These are phyloP conservation scores for Automeris io DNA, from an alignment of 2,888 invertebrate species.

Conservation along the genomic window DNA sequence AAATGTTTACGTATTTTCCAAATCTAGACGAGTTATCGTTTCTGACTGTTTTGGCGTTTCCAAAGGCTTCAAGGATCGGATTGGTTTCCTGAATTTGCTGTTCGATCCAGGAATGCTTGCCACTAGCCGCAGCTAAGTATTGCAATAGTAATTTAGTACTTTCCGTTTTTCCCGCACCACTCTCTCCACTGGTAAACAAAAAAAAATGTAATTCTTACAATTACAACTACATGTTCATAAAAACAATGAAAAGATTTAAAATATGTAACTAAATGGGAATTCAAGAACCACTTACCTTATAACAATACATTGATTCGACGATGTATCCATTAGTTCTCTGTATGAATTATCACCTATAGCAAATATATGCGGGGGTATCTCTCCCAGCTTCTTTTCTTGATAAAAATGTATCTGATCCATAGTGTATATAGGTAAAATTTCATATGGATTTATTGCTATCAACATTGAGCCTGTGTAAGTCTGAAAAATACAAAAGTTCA, in stretches of 20 bases:
- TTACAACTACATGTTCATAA: background rate
- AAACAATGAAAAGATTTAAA: no score
- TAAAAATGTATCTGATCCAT: conserved; percentile 91
- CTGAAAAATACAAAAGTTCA: conserved; percentile 68
- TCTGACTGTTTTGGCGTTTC: conserved; percentile 96
- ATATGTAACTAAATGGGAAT: background rate
- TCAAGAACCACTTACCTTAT: conserved; percentile 83
- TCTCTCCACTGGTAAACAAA: conserved; percentile 85
- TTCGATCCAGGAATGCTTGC: conserved; percentile 98
- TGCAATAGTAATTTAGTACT: conserved; percentile 96
- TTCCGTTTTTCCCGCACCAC: conserved; percentile 97
- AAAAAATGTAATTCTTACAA: background rate
- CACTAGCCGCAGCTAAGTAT: conserved; percentile 94
- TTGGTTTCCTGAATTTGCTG: conserved; percentile 98
- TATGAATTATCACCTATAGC: conserved; percentile 96
- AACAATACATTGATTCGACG: conserved; percentile 93
- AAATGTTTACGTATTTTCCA: conserved; percentile 95
- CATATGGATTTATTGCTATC: conserved; percentile 96
- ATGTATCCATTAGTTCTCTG: conserved; percentile 84
- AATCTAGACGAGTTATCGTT: conserved; percentile 98
- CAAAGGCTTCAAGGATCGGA: conserved; percentile 97
- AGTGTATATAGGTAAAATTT: conserved; percentile 95
- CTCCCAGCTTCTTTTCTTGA: conserved; percentile 87
- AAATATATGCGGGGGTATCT: conserved; percentile 96
- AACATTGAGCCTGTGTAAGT: conserved; percentile 97